Evolutionary conservation across 2,888 invertebrate species (phyloP), one percentile per base, ranked within the genome.

Genomic region (Philopedon plagiatum): DNA sequence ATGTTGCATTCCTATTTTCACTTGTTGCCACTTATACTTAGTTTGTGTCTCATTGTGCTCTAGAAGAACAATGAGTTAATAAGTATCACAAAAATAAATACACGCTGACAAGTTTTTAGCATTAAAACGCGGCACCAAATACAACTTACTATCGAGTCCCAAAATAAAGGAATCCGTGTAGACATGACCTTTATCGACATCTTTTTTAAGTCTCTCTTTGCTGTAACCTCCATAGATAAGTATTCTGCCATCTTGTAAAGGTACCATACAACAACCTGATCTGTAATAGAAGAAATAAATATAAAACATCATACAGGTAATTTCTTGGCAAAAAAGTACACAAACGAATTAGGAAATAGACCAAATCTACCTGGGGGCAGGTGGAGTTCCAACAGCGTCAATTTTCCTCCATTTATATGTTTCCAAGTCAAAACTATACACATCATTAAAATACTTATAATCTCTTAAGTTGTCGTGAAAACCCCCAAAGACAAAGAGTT

Each of bases 371-470:
- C 97, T 87, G 0, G 96, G 92, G 19, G 90, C 85, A 0, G 97
- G 97, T 1, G 90, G 87, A 5, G 87, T 88, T 0, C 94, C 93
- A 75, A 82, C 84, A 0, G 91, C 86, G 61, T 90, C 89, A 56
- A 97, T 81, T 82, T 92, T 92, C 1, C 85, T 87, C 97, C 97
- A 98, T 0, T 87, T 87, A 79, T 95, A 91, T 0, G 90, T 90
- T 80, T 95, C 94, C 76, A 94, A 85, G 78, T 94, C 92, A 86
- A 98, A 97, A 32, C 90, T 84, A 84, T 94, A 89, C 0, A 96
- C 84, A 83, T 98, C 98, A 84, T 97, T 97, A 83, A 91, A 95
- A 86, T 97, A 98, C 78, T 92, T 92, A 83, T 93, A 96, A 73
- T 94, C 93, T 66, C 94, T 88, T 0, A 93, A 89, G 84, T 95